Conservation (phyloP, 2,888 invertebrate genomes). For the Branchipolynoe longqiensis region DNA sequence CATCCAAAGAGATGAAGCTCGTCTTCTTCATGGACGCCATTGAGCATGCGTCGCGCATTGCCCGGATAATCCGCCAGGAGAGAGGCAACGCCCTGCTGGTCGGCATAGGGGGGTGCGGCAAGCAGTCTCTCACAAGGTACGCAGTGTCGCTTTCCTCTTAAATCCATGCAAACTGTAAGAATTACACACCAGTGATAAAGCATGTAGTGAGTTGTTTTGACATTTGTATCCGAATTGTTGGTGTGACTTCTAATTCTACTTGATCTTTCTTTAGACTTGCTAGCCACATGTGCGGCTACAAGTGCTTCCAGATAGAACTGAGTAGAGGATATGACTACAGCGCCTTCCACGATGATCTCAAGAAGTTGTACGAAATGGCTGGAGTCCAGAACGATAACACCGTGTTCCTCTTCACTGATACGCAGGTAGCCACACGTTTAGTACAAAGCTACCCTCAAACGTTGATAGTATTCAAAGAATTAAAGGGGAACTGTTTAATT, state of each 20-base stretch:
- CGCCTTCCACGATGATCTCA: slow-evolving; percentile 92
- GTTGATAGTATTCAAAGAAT: background rate
- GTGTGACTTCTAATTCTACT: background rate
- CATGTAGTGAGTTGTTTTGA: no score
- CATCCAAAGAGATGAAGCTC: slow-evolving; percentile 90
- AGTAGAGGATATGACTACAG: slow-evolving; percentile 91
- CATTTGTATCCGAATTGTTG: background rate
- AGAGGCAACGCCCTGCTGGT: slow-evolving; percentile 82
- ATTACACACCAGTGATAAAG: background rate
- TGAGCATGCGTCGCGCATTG: slow-evolving; percentile 82
- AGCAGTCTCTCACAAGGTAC: slow-evolving; percentile 82
- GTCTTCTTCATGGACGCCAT: slow-evolving; percentile 89
- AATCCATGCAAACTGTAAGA: background rate
- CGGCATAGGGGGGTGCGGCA: slow-evolving; percentile 82
- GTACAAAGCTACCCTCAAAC: background rate
- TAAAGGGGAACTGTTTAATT: no score
- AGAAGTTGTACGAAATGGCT: slow-evolving; percentile 89
- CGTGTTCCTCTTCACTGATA: slow-evolving; percentile 93
- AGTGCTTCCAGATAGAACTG: slow-evolving; percentile 93
- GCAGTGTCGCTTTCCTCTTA: background rate
- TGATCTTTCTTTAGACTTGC: slow-evolving; percentile 75
- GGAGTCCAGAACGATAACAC: slow-evolving; percentile 89
- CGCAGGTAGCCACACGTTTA: slow-evolving; percentile 82
- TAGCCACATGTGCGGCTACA: slow-evolving; percentile 82
- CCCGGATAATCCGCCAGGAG: slow-evolving; percentile 82